Conservation (phyloP, 2,113 vertebrate species). For the Malurus alboscapulatus region DNA sequence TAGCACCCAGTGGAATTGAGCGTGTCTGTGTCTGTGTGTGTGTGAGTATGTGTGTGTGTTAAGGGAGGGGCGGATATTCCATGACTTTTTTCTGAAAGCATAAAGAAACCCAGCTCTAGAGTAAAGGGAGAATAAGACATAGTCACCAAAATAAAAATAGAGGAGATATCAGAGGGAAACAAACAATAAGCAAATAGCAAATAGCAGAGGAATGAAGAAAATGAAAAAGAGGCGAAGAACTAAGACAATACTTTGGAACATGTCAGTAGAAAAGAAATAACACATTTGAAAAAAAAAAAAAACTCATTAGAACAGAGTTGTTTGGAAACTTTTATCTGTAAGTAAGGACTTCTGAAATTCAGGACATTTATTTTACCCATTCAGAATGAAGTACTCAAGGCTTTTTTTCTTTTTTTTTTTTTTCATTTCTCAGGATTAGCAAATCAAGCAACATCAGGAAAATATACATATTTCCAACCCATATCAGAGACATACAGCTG, state of each 20-base stretch:
- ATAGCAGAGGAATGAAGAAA: neutral
- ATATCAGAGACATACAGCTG: neutral
- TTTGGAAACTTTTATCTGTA: neutral
- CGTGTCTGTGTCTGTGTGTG: accelerated
- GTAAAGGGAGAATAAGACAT: neutral
- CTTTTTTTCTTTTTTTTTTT: neutral
- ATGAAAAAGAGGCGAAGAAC: neutral
- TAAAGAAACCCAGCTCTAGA: neutral
- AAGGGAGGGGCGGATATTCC: neutral
- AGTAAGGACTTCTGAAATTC: neutral
- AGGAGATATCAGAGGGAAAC: neutral
- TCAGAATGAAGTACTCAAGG: neutral
- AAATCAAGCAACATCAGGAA: neutral
- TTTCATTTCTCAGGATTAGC: neutral
- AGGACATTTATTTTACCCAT: neutral
- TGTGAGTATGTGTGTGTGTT: neutral
- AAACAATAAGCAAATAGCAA: neutral
- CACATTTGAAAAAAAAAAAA: neutral
- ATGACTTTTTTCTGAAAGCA: neutral
- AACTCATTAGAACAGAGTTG: neutral
- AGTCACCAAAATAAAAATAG: neutral
- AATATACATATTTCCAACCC: neutral
- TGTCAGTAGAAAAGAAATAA: neutral
- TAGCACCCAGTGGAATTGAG: neutral
- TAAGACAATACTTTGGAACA: neutral